Conservation (phyloP, 2,797 vertebrate genomes). For the Chaunax sp. region DNA sequence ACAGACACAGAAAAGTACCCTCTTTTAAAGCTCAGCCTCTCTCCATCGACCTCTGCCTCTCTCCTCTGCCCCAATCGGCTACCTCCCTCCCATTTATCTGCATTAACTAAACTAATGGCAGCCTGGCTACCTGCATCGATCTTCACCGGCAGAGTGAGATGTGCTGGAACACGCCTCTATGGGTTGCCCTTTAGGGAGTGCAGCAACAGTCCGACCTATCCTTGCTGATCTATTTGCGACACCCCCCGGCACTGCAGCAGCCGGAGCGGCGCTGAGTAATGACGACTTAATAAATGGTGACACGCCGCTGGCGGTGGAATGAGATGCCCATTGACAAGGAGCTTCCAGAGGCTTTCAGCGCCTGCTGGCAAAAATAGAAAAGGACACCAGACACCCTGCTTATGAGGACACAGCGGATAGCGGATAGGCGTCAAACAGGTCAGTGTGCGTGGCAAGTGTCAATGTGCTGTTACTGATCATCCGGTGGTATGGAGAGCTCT, state of each 20-base stretch:
- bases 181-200: slow-evolving; percentile 70
- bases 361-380: slow-evolving; percentile 82
- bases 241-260: slow-evolving; percentile 51
- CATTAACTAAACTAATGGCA: slow-evolving; percentile 63
- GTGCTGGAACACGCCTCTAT: slow-evolving; percentile 63
- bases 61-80: slow-evolving; percentile 37
- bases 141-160: slow-evolving; percentile 54
- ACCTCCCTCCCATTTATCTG: slow-evolving; percentile 58
- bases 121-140: slow-evolving; percentile 69
- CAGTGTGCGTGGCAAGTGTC: slow-evolving; percentile 63
- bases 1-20: slow-evolving; percentile 61
- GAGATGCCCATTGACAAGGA: slow-evolving; percentile 80
- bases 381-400: slow-evolving; percentile 74
- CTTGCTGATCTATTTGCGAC: slow-evolving; percentile 72
- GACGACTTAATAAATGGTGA: slow-evolving; percentile 85
- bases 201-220: slow-evolving; percentile 76
- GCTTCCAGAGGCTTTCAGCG: slow-evolving; percentile 82
- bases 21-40: slow-evolving; percentile 28
- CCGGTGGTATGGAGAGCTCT: slow-evolving; percentile 44
- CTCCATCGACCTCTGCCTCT: slow-evolving; percentile 54
- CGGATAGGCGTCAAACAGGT: slow-evolving; percentile 57
- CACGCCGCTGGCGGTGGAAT: slow-evolving; percentile 70
- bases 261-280: slow-evolving; percentile 73
- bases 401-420: slow-evolving; percentile 63
- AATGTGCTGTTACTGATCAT: slow-evolving; percentile 74